A percentile compares a stretch with the other conserved stretches of the same genome.
These are phyloP conservation scores for Pogonognathellus flavescens DNA, from an alignment of 1,140 invertebrate species.

Conservation along the genomic window DNA sequence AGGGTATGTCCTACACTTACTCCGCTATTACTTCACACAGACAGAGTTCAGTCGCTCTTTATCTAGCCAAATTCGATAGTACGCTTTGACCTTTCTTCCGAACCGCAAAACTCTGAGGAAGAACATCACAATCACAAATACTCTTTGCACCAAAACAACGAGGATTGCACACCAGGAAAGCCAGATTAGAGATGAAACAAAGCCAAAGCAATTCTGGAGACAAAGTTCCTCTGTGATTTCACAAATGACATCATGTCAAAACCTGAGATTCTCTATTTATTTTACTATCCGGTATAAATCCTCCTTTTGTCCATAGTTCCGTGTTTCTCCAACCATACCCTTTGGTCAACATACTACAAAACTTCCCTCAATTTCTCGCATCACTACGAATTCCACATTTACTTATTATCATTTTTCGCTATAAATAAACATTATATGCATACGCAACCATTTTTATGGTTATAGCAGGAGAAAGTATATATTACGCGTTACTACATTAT, in stretches of 20 bases:
- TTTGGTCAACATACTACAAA: too few relatives aligned
- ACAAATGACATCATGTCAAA: constrained; percentile 47
- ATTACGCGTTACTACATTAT: too few relatives aligned
- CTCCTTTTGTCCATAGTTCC: not conserved
- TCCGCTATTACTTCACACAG: not conserved
- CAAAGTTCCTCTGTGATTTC: constrained; percentile 44
- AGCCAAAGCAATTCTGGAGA: constrained; percentile 34
- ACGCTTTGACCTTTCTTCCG: not conserved
- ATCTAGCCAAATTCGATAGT: not conserved
- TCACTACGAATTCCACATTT: too few relatives aligned
- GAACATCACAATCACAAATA: constrained; percentile 20
- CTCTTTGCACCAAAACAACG: not conserved
- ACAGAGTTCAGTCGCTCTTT: not conserved
- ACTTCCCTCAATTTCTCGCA: too few relatives aligned
- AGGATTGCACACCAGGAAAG: not conserved
- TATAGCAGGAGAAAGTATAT: too few relatives aligned
- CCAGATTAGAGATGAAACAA: constrained; percentile 6
- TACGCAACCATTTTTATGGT: too few relatives aligned
- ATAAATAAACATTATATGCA: too few relatives aligned
- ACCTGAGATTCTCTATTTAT: constrained; percentile 23
- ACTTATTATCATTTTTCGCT: too few relatives aligned
- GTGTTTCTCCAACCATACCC: too few relatives aligned
- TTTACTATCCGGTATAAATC: constrained; percentile 24
- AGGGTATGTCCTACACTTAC: not conserved
- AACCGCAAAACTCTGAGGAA: not conserved